phyloP scores from a whole-genome alignment of 2,888 invertebrate genomes.

The Callosobruchus maculatus region DNA sequence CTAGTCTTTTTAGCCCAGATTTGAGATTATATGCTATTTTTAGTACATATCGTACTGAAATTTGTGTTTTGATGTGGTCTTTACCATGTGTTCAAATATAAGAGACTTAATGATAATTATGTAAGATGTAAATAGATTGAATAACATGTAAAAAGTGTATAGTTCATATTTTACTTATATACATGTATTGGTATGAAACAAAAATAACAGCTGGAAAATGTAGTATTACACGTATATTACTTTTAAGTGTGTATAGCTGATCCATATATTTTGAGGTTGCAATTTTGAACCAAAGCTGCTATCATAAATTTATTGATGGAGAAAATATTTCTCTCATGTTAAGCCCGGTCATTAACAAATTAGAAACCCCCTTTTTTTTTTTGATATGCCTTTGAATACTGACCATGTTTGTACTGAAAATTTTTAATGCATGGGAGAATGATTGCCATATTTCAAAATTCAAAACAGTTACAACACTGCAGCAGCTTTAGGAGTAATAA shows the following conservation, averaged over 20 bases:
- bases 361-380: too few species aligned
- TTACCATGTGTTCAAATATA: background rate
- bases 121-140: background rate
- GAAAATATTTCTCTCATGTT: too few species aligned
- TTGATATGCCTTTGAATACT: too few species aligned
- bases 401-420: too few species aligned
- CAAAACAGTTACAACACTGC: too few species aligned
- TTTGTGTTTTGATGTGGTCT: background rate
- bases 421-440: too few species aligned
- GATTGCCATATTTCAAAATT: too few species aligned
- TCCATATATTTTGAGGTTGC: background rate
- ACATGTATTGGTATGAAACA: background rate
- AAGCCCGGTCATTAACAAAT: too few species aligned
- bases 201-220: background rate
- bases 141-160: background rate
- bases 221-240: background rate
- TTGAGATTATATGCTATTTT: background rate
- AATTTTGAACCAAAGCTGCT: background rate
- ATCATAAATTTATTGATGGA: background rate
- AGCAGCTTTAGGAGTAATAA: background rate
- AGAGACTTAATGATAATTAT: background rate
- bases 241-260: background rate
- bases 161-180: background rate
- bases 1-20: background rate
- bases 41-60: background rate